Percentiles rank a stretch among this genome's conserved stretches.
Conservation (phyloP, 2,113 vertebrate genomes). For the Vimba vimba region DNA sequence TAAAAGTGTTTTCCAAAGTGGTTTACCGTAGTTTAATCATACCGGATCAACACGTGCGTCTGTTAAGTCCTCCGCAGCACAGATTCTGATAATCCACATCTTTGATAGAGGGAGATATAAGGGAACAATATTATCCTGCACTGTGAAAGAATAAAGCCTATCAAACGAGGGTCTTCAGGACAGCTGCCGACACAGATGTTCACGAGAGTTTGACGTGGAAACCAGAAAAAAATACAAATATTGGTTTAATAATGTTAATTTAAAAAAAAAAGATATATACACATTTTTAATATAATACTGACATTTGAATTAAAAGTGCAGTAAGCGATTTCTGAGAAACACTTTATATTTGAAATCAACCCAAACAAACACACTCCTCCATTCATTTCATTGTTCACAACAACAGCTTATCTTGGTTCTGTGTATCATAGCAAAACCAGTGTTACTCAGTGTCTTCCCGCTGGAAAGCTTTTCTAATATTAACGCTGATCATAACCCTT, state of each 20-base stretch:
- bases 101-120: neutral
- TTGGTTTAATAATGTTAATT: neutral
- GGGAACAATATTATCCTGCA: neutral
- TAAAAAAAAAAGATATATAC: neutral
- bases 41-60: constrained; percentile 3
- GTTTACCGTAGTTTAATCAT: neutral
- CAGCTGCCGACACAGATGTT: constrained; percentile 42
- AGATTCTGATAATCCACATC: constrained; percentile 37
- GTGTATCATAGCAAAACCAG: no score
- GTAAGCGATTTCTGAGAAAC: no score
- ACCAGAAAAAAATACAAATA: neutral
- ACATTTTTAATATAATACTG: neutral
- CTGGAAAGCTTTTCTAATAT: no score
- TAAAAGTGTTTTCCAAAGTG: neutral
- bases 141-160: constrained; percentile 40
- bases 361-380: neutral
- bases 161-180: neutral
- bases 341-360: neutral
- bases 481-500: no score
- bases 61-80: neutral
- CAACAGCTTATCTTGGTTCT: no score
- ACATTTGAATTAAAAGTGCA: neutral
- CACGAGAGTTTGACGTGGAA: neutral
- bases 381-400: no score
- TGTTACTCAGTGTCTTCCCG: no score